These are phyloP conservation scores for Rhegmatorhina hoffmannsi DNA, from an alignment of 2,113 vertebrate genomes.

Conservation along the genomic window DNA sequence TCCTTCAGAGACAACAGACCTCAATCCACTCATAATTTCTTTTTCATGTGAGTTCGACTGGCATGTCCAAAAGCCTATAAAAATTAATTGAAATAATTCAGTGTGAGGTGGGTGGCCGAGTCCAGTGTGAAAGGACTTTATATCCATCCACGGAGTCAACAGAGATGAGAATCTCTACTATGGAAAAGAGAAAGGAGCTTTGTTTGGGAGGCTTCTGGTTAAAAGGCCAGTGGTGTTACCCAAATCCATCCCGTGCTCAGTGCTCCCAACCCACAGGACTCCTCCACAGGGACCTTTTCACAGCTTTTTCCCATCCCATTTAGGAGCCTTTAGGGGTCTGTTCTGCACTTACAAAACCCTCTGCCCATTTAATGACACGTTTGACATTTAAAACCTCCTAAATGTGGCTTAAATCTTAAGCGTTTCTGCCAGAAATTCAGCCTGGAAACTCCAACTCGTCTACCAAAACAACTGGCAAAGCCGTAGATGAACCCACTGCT, in stretches of 20 bases:
- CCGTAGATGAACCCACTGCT: background rate
- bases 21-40: background rate
- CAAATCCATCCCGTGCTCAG: rapidly evolving
- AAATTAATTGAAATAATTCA: background rate
- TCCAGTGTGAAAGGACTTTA: background rate
- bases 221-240: background rate
- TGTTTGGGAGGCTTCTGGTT: background rate
- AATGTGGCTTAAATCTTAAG: background rate
- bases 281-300: background rate
- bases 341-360: background rate
- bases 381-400: background rate
- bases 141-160: background rate
- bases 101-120: background rate
- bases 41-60: background rate
- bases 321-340: background rate
- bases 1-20: background rate
- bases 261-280: background rate
- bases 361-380: background rate
- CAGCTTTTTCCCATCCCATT: background rate
- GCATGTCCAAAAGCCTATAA: background rate
- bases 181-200: background rate
- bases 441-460: background rate
- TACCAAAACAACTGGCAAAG: background rate
- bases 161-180: background rate
- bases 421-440: background rate